Evolutionary conservation across 2,888 invertebrate species (phyloP), one percentile per base, ranked within the genome.

Genomic region (Pollenia angustigena): DNA sequence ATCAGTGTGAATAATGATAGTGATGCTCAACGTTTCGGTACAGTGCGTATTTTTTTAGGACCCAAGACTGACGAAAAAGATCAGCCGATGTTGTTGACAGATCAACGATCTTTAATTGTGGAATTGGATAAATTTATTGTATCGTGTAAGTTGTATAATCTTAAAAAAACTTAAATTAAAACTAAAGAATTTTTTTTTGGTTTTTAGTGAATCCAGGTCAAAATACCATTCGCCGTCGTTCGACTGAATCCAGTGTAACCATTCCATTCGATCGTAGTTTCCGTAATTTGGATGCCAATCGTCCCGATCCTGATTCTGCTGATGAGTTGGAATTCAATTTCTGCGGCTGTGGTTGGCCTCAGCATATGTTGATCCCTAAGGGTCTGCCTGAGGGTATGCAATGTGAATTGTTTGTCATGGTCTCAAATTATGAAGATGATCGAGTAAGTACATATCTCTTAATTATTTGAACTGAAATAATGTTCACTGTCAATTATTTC

Each of bases 321-420:
- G 94, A 93, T 0, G 93, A 94, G 0, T 94, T 94, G 0, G 94
- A 94, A 87, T 96, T 96, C 93, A 97, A 97, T 94, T 97, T 97
- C 95, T 98, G 97, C 93, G 97, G 97, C 84, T 98, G 97, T 91
- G 97, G 97, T 82, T 97, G 97, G 97, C 97, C 97, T 0, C 95
- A 97, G 78, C 97, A 97, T 92, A 95, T 97, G 95, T 94, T 97
- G 8, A 90, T 97, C 4, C 96, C 97, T 0, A 96, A 95, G 93
- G 97, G 97, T 4, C 95, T 93, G 10, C 91, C 94, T 0, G 94
- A 94, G 82, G 97, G 97, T 0, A 95, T 95, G 91, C 94, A 94
- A 0, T 95, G 95, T 90, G 95, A 96, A 87, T 93, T 97, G 12
- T 97, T 97, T 92, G 95, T 95, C 44, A 97, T 97, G 97, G 94